These are phyloP conservation scores for Xylocampa areola DNA, from an alignment of 2,888 invertebrate genomes.

Conservation along the genomic window DNA sequence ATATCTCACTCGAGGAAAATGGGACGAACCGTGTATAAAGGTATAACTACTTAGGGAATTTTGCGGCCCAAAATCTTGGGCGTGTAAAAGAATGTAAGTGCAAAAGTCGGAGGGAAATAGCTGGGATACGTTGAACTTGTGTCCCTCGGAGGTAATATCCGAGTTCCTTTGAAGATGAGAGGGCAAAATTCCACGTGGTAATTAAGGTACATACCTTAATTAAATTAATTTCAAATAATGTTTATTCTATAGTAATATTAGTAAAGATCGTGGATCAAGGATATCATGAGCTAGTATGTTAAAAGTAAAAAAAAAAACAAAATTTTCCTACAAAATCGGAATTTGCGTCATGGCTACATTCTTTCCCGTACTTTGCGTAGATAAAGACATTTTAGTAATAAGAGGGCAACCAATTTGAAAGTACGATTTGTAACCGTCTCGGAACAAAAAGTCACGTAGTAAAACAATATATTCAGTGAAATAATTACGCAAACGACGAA, in stretches of 20 bases:
- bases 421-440: conserved; percentile 55
- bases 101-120: conserved; percentile 20
- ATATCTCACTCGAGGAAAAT: conserved; percentile 66
- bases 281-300: too few species aligned
- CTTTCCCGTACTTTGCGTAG: conserved; percentile 20
- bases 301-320: too few species aligned
- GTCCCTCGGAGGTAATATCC: background rate
- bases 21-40: conserved; percentile 50
- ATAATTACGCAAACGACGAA: conserved; percentile 68
- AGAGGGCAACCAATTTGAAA: conserved; percentile 52
- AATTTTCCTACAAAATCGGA: background rate
- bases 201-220: too few species aligned
- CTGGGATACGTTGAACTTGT: conserved; percentile 6
- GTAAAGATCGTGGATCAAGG: too few species aligned
- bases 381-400: conserved; percentile 44
- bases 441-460: conserved; percentile 60
- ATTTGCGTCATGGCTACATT: conserved; percentile 20
- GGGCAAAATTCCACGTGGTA: background rate
- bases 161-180: background rate
- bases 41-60: conserved; percentile 37
- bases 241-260: too few species aligned
- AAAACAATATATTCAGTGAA: conserved; percentile 65
- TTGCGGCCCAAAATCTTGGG: conserved; percentile 38
- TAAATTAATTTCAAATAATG: too few species aligned
- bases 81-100: conserved; percentile 38